A percentile compares a stretch with the other conserved stretches of the same genome.
Conservation (phyloP, 2,888 invertebrate genomes). For the Parnassius mnemosyne region DNA sequence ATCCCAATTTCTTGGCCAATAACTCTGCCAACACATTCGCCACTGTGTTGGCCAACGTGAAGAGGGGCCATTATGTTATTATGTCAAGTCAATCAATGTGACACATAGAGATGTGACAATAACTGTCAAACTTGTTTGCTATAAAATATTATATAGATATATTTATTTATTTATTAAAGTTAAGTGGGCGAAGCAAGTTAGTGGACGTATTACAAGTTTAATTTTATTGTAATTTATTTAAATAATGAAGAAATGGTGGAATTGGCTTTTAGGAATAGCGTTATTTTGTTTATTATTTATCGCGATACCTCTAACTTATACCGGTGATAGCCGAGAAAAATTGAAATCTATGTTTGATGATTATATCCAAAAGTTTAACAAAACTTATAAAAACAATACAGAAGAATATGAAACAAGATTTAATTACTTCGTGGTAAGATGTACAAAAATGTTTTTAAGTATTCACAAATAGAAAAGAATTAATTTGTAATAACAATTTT, state of each 20-base stretch:
- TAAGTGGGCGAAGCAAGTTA: no score
- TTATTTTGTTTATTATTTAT: slow-evolving; percentile 61
- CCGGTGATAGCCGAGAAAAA: slow-evolving; percentile 43
- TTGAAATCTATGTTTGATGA: slow-evolving; percentile 66
- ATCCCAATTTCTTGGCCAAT: no score
- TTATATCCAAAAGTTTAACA: slow-evolving; percentile 77
- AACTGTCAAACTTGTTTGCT: no score
- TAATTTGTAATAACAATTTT: slow-evolving; percentile 8
- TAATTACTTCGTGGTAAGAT: slow-evolving; percentile 76
- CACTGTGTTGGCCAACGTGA: no score
- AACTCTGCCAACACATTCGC: no score
- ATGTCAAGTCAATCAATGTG: no score
- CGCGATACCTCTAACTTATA: slow-evolving; percentile 57
- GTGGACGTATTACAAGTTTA: slow-evolving; percentile 22
- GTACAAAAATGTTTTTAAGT: slow-evolving; percentile 19
- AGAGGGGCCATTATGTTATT: no score
- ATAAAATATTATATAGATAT: no score
- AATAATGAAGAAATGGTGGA: slow-evolving; percentile 70
- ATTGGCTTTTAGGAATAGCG: slow-evolving; percentile 57
- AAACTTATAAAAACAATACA: slow-evolving; percentile 70
- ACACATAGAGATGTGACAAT: no score
- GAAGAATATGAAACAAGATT: slow-evolving; percentile 74
- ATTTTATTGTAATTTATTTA: slow-evolving; percentile 21
- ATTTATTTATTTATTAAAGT: no score
- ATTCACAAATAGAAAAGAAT: no score